Evolutionary conservation across 2,888 invertebrate genomes (phyloP).

Genomic region (Euplagia quadripunctaria): DNA sequence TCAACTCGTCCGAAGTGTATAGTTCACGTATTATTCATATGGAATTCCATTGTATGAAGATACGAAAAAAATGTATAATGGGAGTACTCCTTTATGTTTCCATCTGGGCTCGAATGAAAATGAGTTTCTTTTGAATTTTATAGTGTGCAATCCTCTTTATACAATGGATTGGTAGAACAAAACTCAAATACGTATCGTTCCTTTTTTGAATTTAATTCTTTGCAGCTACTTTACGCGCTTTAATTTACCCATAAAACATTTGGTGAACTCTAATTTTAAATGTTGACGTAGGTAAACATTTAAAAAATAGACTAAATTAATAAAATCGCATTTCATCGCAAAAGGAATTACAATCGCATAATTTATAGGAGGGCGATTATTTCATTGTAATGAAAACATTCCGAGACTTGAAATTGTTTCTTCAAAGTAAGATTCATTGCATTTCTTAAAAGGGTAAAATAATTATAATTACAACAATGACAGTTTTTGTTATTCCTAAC

Average conservation of each 20-base stretch:
- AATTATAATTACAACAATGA: not conserved
- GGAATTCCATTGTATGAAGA: constrained; percentile 70
- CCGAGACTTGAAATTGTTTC: constrained; percentile 8
- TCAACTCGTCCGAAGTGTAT: constrained; percentile 71
- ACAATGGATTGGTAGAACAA: constrained; percentile 12
- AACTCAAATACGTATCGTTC: constrained; percentile 28
- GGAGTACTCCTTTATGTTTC: constrained; percentile 54
- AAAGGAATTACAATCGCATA: constrained; percentile 19
- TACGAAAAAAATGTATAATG: constrained; percentile 68
- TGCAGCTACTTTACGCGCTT: not conserved
- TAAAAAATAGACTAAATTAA: constrained; percentile 9
- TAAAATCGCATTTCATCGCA: no score
- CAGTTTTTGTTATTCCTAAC: no score
- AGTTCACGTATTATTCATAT: constrained; percentile 80
- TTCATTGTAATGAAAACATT: constrained; percentile 7
- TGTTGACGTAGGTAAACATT: constrained; percentile 1
- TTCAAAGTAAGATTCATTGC: not conserved
- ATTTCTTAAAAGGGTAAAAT: not conserved
- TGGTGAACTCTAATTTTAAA: not conserved
- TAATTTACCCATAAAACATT: not conserved
- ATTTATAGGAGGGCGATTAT: constrained; percentile 21
- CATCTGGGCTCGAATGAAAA: constrained; percentile 47
- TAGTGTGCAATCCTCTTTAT: constrained; percentile 33
- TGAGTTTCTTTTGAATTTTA: constrained; percentile 48
- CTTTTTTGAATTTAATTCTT: constrained; percentile 21